Base-by-base conservation (phyloP, 1,140 invertebrate species). In the Acromyrmex heyeri region DNA sequence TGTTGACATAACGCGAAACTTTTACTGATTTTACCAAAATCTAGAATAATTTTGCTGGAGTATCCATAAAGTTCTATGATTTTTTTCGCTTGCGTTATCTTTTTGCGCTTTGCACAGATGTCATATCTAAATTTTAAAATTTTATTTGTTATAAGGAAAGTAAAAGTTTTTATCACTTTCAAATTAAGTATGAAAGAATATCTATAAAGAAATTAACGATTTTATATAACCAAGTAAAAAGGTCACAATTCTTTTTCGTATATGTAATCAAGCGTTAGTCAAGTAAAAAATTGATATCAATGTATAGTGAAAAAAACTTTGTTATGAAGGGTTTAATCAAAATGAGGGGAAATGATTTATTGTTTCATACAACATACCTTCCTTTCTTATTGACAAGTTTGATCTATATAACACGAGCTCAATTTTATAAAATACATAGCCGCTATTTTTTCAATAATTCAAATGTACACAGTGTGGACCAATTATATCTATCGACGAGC, bases 401-500 rank as follows among this genome's bases (percentile, higher is more conserved):
- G 77, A 79, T 79, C n/a, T 79, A 67, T 67, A 79, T 67, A 44
- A 53, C 27, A 53, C 27, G n/a, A 53, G 12, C 2, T 27, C 44
- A 79, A 79, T 79, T 79, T 69, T 67, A n/a, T 44, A 14, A 18
- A 62, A 55, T 2, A 14, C 24, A 3, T 24, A 30, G 6, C 4
- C 59, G 44, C 18, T 79, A 24, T 79, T 79, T 79, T 69, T 79
- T 69, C 61, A 67, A 53, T 27, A 14, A 38, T 48, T 64, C 7
- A 38, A 30, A 69, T 67, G 48, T 18, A 10, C 38, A 18, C 38
- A 18, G 16, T 27, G 8, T 67, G 48, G 48, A 55, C 30, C 77
- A 79, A 79, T 79, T 79, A 67, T 79, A 30, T 18, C 44, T 69
- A 79, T 16, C 61, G 27, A 5, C 27, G 61, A 78, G 24, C 24